Conservation (phyloP, 2,113 vertebrate genomes). For the Hemibagrus wyckioides region DNA sequence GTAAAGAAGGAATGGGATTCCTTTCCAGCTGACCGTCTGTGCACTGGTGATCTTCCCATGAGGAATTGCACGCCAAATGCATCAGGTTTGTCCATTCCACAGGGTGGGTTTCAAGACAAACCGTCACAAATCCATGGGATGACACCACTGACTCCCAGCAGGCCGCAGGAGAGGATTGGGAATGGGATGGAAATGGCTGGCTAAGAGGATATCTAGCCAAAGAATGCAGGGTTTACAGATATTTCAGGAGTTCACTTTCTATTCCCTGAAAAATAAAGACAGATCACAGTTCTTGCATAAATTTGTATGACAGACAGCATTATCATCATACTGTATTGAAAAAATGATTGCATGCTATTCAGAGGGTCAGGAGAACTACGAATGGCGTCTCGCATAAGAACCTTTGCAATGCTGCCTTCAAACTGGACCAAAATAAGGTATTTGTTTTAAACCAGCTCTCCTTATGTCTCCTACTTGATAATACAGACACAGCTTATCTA, state of each 20-base stretch:
- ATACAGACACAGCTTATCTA: neutral
- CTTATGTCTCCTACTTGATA: neutral
- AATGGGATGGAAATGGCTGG: neutral
- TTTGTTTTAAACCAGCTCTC: neutral
- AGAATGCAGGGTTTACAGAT: constrained; percentile 71
- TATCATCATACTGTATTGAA: neutral
- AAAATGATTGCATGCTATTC: neutral
- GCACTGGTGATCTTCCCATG: constrained; percentile 64
- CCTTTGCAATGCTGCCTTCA: neutral
- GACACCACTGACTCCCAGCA: constrained; percentile 18
- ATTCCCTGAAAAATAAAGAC: constrained; percentile 75
- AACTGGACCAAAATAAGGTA: neutral
- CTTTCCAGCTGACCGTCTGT: constrained; percentile 49
- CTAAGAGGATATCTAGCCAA: neutral
- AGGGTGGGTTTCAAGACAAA: constrained; percentile 77
- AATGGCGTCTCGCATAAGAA: neutral
- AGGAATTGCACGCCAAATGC: constrained; percentile 77
- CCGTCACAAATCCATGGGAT: constrained; percentile 80
- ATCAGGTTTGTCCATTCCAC: constrained; percentile 84
- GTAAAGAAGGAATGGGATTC: neutral
- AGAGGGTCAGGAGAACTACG: neutral
- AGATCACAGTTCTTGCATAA: neutral
- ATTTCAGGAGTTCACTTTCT: constrained; percentile 84
- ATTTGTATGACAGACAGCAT: neutral
- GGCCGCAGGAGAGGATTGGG: neutral